Conservation (phyloP, 2,888 invertebrate species). For the Eupelmus urozonus region DNA sequence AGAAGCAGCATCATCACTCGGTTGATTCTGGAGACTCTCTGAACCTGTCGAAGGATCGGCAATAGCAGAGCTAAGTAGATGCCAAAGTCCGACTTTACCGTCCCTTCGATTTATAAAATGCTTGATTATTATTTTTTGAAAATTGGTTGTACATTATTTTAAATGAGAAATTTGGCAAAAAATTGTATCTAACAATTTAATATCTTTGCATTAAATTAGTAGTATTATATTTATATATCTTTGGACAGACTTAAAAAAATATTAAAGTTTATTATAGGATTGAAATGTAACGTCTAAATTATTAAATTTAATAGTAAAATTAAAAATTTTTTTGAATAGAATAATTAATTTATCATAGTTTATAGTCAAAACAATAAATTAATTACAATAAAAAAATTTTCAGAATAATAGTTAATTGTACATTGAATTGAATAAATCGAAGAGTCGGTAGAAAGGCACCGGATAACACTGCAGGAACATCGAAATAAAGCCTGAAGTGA, state of each 20-base stretch:
- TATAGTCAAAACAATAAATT: too few species aligned
- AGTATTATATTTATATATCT: too few species aligned
- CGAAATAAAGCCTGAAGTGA: constrained; percentile 54
- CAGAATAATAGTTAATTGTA: constrained; percentile 33
- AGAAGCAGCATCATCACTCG: constrained; percentile 67
- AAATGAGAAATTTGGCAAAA: too few species aligned
- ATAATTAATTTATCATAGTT: not conserved
- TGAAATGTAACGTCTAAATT: not conserved
- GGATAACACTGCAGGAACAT: constrained; percentile 43
- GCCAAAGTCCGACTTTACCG: constrained; percentile 57
- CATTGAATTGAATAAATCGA: constrained; percentile 41
- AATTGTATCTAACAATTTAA: too few species aligned
- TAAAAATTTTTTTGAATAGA: not conserved
- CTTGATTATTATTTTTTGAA: not conserved
- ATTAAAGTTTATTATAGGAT: not conserved
- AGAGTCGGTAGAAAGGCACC: constrained; percentile 44
- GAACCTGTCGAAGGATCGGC: constrained; percentile 73
- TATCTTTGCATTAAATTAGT: too few species aligned
- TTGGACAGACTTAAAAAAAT: not conserved
- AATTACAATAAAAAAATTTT: constrained; percentile 10
- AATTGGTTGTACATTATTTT: too few species aligned
- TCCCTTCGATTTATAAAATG: constrained; percentile 58
- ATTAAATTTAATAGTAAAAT: not conserved
- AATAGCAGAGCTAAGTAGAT: constrained; percentile 63
- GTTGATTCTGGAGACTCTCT: constrained; percentile 71